Conservation (phyloP, 2,113 vertebrate genomes). For the Myrmophylax atrothorax region DNA sequence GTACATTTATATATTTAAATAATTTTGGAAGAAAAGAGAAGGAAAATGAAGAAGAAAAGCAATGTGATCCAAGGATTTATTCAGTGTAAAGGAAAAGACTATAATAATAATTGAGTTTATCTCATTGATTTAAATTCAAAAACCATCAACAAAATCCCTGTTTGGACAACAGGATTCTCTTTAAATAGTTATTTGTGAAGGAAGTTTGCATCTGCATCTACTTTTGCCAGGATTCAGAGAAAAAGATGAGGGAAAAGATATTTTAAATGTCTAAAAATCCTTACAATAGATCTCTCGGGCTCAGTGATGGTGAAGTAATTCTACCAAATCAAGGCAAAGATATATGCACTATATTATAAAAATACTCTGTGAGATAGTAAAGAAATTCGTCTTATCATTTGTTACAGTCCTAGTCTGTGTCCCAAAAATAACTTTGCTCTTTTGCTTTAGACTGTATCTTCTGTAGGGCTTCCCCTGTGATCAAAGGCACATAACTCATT, state of each 20-base stretch:
- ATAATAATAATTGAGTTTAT: neutral
- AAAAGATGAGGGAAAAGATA: neutral
- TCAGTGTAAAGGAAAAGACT: neutral
- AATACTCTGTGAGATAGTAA: neutral
- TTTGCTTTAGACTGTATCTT: neutral
- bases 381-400: constrained; percentile 25
- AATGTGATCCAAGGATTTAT: neutral
- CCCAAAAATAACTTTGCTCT: neutral
- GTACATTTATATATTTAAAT: neutral
- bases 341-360: neutral
- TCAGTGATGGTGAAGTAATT: neutral
- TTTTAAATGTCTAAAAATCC: neutral
- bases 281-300: neutral
- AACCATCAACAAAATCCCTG: neutral
- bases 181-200: neutral
- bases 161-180: neutral
- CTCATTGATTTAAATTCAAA: neutral
- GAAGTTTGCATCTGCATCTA: neutral
- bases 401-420: neutral
- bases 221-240: neutral
- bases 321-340: neutral
- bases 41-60: neutral
- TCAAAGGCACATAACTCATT: neutral
- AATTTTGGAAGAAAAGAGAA: neutral
- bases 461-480: neutral